Conservation (phyloP, 2,888 invertebrate genomes). For the Tachina grossa region DNA sequence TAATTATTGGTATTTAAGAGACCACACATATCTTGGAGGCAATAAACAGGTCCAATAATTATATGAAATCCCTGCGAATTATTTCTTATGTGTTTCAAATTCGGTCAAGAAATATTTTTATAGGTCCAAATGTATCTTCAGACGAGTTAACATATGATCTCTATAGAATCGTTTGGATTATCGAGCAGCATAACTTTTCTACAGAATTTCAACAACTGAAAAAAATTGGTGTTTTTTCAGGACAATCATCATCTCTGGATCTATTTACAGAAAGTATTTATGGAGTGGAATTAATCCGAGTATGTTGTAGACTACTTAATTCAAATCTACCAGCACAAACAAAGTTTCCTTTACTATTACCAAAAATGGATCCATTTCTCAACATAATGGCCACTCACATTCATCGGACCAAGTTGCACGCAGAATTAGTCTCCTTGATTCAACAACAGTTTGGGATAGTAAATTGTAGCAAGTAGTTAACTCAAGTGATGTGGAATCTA, state of each 20-base stretch:
- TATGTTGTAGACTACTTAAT: conserved; percentile 56
- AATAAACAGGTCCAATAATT: neutral
- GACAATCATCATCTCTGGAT: conserved; percentile 6
- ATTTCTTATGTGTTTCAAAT: conserved; percentile 12
- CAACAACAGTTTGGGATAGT: conserved; percentile 51
- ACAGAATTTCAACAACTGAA: neutral
- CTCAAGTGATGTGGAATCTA: conserved; percentile 55
- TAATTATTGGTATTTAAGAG: no score
- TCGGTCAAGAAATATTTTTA: neutral
- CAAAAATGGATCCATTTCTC: conserved; percentile 38
- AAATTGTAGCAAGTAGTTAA: conserved; percentile 44
- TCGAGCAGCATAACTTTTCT: neutral
- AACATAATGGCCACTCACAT: conserved; percentile 27
- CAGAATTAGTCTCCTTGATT: conserved; percentile 17
- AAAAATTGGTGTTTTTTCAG: neutral
- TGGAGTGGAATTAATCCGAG: conserved; percentile 17
- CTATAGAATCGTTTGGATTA: conserved; percentile 6
- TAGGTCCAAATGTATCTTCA: neutral
- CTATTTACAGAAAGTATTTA: conserved; percentile 50
- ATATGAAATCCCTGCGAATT: conserved; percentile 5
- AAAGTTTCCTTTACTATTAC: conserved; percentile 38
- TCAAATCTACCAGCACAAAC: neutral
- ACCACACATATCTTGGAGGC: no score
- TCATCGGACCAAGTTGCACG: conserved; percentile 46
- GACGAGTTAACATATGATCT: neutral